Evolutionary conservation across 2,797 vertebrate genomes (phyloP).

Genomic region (Lateolabrax maculatus): DNA sequence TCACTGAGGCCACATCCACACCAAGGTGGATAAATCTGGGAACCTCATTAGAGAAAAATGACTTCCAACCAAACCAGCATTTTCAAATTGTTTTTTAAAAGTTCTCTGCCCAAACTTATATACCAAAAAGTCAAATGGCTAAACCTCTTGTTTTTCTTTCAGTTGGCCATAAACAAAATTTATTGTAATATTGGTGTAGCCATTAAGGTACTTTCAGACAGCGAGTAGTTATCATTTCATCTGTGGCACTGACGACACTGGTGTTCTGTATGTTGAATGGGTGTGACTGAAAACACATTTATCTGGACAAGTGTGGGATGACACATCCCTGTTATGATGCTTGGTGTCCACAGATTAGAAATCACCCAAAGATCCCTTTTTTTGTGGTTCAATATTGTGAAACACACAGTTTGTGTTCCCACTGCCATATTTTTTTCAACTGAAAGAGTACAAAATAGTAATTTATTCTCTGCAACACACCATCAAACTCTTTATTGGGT

Average conservation of each 20-base stretch:
- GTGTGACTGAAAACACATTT: slow-evolving; percentile 5
- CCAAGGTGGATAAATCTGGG: slow-evolving; percentile 64
- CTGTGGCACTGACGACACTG: neutral
- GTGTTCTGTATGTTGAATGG: neutral
- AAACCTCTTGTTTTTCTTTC: neutral
- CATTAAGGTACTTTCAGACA: neutral
- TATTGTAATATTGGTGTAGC: too few relatives aligned
- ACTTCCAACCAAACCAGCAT: slow-evolving; percentile 40
- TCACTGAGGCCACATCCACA: slow-evolving; percentile 61
- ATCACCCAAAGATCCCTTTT: neutral
- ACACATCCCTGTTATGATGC: neutral
- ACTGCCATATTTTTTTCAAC: slow-evolving; percentile 1
- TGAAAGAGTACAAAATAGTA: slow-evolving; percentile 1
- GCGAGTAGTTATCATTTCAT: neutral
- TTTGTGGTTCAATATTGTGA: neutral
- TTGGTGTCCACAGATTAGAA: slow-evolving; percentile 6
- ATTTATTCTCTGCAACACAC: neutral
- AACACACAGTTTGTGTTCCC: slow-evolving; percentile 4
- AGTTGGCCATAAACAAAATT: neutral
- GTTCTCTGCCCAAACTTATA: neutral
- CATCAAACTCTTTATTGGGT: slow-evolving; percentile 22
- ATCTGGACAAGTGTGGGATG: slow-evolving; percentile 2
- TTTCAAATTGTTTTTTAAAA: slow-evolving; percentile 37
- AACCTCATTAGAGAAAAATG: slow-evolving; percentile 55
- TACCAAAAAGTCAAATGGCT: slow-evolving; percentile 9